Percentiles rank a stretch among this genome's conserved stretches.
Evolutionary conservation across 2,888 invertebrate species (phyloP).

Genomic region (Endomychus coccineus): DNA sequence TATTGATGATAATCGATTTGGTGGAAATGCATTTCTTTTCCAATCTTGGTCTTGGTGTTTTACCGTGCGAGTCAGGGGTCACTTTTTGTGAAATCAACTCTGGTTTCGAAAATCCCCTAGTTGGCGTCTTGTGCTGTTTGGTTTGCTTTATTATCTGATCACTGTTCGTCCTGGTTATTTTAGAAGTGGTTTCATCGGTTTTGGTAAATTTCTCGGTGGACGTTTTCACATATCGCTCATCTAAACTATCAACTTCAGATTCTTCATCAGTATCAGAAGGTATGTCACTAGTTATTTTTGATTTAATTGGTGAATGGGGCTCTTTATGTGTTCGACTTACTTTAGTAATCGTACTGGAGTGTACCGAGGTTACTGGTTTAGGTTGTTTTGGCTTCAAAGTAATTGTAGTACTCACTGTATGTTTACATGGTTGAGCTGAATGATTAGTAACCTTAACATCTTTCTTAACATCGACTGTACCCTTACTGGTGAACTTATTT

Average conservation of each 20-base stretch:
- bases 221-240: slow-evolving; percentile 35
- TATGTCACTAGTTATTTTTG: slow-evolving; percentile 25
- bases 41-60: slow-evolving; percentile 36
- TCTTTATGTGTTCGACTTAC: no score
- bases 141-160: no score
- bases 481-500: no score
- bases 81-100: no score
- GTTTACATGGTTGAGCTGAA: slow-evolving; percentile 9
- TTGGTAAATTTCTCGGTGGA: slow-evolving; percentile 6
- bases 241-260: slow-evolving; percentile 28
- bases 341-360: no score
- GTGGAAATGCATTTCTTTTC: slow-evolving; percentile 46
- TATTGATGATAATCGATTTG: slow-evolving; percentile 46
- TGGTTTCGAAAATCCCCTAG: no score
- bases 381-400: slow-evolving; percentile 25
- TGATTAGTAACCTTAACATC: slow-evolving; percentile 10
- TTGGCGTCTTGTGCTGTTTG: no score
- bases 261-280: slow-evolving; percentile 31
- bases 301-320: slow-evolving; percentile 21
- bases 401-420: slow-evolving; percentile 30
- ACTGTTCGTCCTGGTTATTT: no score
- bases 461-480: no score
- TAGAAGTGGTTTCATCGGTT: slow-evolving; percentile 14
- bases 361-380: slow-evolving; percentile 14
- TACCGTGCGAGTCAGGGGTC: no score